phyloP scores from a whole-genome alignment of 2,888 invertebrate genomes.

The Biston stratarius region DNA sequence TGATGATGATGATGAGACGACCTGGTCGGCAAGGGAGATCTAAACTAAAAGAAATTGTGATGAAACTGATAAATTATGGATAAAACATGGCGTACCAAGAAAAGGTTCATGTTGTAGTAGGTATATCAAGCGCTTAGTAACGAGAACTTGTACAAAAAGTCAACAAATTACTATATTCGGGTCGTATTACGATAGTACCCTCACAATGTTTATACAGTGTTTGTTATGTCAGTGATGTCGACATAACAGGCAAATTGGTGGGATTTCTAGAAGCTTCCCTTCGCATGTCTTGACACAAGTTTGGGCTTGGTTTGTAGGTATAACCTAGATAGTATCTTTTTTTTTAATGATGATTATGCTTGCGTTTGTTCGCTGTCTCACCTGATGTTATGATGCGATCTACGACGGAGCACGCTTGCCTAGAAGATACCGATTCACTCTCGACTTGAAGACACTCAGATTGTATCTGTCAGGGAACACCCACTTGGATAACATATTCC shows the following conservation, averaged over 20 bases:
- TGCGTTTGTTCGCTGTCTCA: no score
- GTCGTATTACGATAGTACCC: slow-evolving; percentile 5
- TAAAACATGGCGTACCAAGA: neutral
- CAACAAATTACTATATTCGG: neutral
- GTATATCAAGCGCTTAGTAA: neutral
- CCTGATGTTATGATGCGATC: no score
- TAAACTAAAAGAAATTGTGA: no score
- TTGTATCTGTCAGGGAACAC: no score
- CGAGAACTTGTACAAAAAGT: neutral
- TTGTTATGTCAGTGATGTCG: neutral
- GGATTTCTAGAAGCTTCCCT: slow-evolving; percentile 8
- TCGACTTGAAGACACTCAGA: no score
- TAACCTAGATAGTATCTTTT: neutral
- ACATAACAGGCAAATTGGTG: slow-evolving; percentile 5
- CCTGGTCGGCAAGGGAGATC: no score
- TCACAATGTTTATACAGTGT: neutral
- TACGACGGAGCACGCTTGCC: no score
- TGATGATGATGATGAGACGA: no score
- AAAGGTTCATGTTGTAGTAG: neutral
- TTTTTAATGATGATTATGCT: no score
- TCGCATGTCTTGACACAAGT: slow-evolving; percentile 1
- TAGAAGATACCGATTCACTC: no score
- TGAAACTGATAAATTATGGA: no score
- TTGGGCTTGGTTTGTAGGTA: neutral
- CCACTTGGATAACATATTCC: no score